These are phyloP conservation scores for Glossophaga mutica DNA, from an alignment of 2,797 vertebrate species.

Conservation along the genomic window DNA sequence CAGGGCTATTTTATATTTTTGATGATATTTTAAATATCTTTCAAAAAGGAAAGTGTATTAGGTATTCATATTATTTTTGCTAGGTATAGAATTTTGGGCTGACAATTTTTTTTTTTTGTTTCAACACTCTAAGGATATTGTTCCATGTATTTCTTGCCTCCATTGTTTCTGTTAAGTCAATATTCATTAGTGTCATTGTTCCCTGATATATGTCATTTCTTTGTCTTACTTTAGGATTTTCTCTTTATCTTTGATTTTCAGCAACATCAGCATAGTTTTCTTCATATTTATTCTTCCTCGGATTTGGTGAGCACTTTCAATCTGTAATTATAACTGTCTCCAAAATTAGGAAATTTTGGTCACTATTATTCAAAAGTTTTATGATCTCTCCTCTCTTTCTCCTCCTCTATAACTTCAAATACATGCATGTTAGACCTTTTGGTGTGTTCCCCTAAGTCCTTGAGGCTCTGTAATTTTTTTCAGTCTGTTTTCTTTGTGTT, in stretches of 20 bases:
- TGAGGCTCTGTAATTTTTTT: not conserved
- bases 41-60: not conserved
- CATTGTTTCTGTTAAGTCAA: not conserved
- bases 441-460: not conserved
- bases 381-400: not conserved
- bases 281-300: not conserved
- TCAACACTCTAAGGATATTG: not conserved
- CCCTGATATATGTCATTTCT: not conserved
- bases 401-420: not conserved
- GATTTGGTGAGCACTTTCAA: not conserved
- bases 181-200: not conserved
- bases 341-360: not conserved
- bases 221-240: not conserved
- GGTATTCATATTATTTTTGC: not conserved
- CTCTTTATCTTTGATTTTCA: not conserved
- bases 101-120: not conserved
- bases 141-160: not conserved
- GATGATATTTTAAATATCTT: not conserved
- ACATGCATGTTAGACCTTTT: not conserved
- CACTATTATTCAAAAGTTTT: not conserved
- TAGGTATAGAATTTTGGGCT: not conserved
- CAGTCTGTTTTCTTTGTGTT: not conserved
- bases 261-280: not conserved
- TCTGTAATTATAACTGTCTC: slow-evolving; percentile 14
- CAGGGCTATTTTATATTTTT: not conserved